These are phyloP conservation scores for Drosophila pegasa DNA, from an alignment of 2,888 invertebrate species.

Conservation along the genomic window DNA sequence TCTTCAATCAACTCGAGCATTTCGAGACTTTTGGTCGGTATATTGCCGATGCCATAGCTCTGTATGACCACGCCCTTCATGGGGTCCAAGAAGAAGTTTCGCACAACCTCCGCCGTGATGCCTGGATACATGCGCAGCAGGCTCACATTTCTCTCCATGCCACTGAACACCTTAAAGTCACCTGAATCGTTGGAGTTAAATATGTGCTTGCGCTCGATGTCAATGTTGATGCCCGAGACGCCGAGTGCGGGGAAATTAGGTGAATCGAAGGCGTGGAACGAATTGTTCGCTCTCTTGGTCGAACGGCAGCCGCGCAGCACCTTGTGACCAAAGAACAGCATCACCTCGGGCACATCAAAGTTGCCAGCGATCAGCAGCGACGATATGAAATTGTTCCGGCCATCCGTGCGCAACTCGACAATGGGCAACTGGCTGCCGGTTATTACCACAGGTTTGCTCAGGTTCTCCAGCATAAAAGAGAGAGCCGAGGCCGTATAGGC, in stretches of 20 bases:
- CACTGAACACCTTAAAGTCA: slow-evolving; percentile 89
- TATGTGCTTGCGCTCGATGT: slow-evolving; percentile 83
- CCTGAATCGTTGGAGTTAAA: slow-evolving; percentile 87
- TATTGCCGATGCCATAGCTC: slow-evolving; percentile 96
- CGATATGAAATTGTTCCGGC: slow-evolving; percentile 95
- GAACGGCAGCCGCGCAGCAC: slow-evolving; percentile 93
- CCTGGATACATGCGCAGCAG: slow-evolving; percentile 95
- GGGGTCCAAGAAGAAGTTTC: slow-evolving; percentile 90
- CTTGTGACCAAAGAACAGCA: slow-evolving; percentile 95
- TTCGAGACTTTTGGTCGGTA: slow-evolving; percentile 92
- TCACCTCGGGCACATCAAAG: slow-evolving; percentile 95
- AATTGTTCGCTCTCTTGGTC: slow-evolving; percentile 76
- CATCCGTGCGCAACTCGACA: slow-evolving; percentile 96
- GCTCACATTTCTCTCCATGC: slow-evolving; percentile 93
- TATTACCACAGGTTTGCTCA: slow-evolving; percentile 95
- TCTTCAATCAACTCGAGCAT: slow-evolving; percentile 89
- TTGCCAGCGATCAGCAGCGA: slow-evolving; percentile 95
- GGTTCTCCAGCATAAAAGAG: slow-evolving; percentile 97
- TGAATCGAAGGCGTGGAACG: slow-evolving; percentile 85
- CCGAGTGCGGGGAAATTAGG: slow-evolving; percentile 94
- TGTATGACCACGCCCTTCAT: slow-evolving; percentile 94
- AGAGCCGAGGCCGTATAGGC: slow-evolving; percentile 97
- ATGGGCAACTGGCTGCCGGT: slow-evolving; percentile 98
- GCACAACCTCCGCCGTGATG: slow-evolving; percentile 91
- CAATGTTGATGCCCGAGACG: slow-evolving; percentile 89